phyloP scores from a whole-genome alignment of 2,888 invertebrate genomes.

The Morinoia aosen region DNA sequence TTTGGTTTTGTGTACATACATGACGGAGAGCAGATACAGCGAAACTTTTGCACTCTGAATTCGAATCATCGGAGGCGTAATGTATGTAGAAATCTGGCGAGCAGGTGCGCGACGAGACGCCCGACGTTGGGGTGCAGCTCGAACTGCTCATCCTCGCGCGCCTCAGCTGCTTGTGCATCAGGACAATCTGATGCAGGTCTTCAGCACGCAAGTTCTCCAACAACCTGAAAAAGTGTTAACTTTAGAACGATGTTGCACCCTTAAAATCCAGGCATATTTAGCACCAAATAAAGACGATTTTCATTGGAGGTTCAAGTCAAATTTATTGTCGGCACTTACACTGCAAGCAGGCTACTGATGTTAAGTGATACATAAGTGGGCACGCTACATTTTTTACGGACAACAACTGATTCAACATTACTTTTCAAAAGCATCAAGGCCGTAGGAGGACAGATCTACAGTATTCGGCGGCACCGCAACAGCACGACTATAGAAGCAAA shows the following conservation, averaged over 20 bases:
- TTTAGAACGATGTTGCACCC: background rate
- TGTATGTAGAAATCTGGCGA: background rate
- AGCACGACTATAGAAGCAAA: no score
- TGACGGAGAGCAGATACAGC: background rate
- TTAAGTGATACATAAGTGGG: background rate
- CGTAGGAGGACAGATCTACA: no score
- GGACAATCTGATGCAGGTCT: background rate
- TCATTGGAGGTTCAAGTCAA: background rate
- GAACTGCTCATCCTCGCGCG: background rate
- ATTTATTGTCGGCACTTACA: background rate
- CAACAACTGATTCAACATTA: no score
- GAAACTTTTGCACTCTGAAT: background rate
- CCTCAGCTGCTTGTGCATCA: background rate
- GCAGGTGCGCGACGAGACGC: background rate
- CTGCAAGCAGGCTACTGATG: background rate
- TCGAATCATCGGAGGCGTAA: background rate
- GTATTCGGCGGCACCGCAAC: no score
- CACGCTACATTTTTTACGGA: no score
- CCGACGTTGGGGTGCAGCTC: background rate
- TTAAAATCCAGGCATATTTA: background rate
- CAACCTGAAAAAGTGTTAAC: background rate
- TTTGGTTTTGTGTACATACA: background rate
- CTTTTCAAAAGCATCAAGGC: no score
- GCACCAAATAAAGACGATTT: background rate
- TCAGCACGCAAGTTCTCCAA: slow-evolving; percentile 13